Conservation (phyloP, 2,888 invertebrate species). For the Aethes cnicana region DNA sequence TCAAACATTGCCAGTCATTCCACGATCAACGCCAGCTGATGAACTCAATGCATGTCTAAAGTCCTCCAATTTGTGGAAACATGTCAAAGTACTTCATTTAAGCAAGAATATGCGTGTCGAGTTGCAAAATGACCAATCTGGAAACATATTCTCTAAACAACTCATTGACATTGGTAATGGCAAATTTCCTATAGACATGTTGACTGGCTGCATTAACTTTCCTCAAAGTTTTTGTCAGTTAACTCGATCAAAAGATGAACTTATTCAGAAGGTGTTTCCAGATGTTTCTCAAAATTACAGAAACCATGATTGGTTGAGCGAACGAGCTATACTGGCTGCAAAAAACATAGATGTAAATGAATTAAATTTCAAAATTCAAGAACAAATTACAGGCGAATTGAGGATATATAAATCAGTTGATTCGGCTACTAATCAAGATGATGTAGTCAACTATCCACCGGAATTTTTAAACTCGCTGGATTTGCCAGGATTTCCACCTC, state of each 20-base stretch:
- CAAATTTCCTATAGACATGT: constrained; percentile 35
- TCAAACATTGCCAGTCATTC: constrained; percentile 47
- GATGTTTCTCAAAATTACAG: constrained; percentile 39
- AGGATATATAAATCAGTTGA: constrained; percentile 45
- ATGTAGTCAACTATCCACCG: constrained; percentile 45
- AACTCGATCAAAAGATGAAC: constrained; percentile 37
- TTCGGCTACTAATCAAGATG: constrained; percentile 41
- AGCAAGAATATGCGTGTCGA: constrained; percentile 35
- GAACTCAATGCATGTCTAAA: constrained; percentile 50
- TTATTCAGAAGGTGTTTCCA: constrained; percentile 45
- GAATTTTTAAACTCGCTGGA: constrained; percentile 47
- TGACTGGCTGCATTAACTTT: constrained; percentile 35
- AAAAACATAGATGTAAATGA: constrained; percentile 12
- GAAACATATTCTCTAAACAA: constrained; percentile 35
- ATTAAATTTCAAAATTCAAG: constrained; percentile 41
- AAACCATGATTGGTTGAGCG: constrained; percentile 38
- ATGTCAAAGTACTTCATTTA: too few relatives aligned
- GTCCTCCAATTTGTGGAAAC: too few relatives aligned
- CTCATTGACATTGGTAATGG: constrained; percentile 38
- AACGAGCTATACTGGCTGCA: constrained; percentile 37
- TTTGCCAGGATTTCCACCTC: constrained; percentile 42
- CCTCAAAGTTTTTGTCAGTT: constrained; percentile 33
- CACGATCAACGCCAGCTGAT: constrained; percentile 43
- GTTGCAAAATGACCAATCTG: constrained; percentile 36
- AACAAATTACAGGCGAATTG: constrained; percentile 38